Evolutionary conservation across 2,113 vertebrate genomes (phyloP).

Genomic region (Drymodes brunneopygia): DNA sequence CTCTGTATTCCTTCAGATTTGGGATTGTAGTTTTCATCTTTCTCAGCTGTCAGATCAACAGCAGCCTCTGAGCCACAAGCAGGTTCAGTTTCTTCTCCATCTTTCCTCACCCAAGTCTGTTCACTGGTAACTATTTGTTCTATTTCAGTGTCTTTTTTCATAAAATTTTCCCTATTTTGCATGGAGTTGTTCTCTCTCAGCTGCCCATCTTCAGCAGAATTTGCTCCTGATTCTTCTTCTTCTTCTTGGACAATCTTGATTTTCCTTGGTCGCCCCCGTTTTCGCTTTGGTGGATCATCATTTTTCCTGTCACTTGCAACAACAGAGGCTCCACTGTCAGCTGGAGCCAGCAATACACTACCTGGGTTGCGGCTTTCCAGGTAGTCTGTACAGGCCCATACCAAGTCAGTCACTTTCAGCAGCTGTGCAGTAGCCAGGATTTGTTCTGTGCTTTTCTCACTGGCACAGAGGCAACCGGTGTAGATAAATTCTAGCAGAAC

Average conservation of each 20-base stretch:
- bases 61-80: conserved; percentile 21
- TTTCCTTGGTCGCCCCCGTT: conserved; percentile 87
- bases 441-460: conserved; percentile 76
- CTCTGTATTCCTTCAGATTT: conserved; percentile 43
- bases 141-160: neutral
- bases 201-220: conserved; percentile 57
- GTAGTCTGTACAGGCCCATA: conserved; percentile 78
- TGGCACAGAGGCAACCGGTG: conserved; percentile 82
- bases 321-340: neutral
- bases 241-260: conserved; percentile 37
- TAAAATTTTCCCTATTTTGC: conserved; percentile 70
- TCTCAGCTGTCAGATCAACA: conserved; percentile 37
- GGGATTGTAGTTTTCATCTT: conserved; percentile 76
- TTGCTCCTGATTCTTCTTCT: conserved; percentile 34
- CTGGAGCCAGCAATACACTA: neutral
- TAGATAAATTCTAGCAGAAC: conserved; percentile 92
- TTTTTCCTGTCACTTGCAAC: conserved; percentile 40
- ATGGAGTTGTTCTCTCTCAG: conserved; percentile 70
- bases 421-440: conserved; percentile 85
- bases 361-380: conserved; percentile 25
- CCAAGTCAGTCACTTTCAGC: conserved; percentile 84
- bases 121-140: conserved; percentile 3
- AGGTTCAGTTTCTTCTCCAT: conserved; percentile 18
- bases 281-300: conserved; percentile 73
- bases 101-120: neutral